phyloP scores from a whole-genome alignment of 1,140 invertebrate genomes.

The Cyrtorhinus lividipennis region DNA sequence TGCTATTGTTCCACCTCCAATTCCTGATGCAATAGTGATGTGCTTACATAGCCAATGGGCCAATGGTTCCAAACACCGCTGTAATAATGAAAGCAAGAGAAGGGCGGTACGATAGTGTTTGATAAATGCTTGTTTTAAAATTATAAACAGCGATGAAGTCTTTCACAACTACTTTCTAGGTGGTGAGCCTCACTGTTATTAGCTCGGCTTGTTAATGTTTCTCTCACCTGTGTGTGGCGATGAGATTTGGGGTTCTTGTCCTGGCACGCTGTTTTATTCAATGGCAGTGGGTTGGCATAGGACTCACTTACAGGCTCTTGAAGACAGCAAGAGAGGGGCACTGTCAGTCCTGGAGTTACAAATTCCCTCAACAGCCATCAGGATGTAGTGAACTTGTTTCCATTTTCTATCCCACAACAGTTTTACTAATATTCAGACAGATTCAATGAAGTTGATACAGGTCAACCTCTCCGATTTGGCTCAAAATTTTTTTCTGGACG shows the following conservation, averaged over 20 bases:
- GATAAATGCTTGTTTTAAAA: too few species aligned
- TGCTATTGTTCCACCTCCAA: slow-evolving; percentile 45
- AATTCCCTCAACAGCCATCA: slow-evolving; percentile 60
- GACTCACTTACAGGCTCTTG: slow-evolving; percentile 32
- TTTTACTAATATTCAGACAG: too few species aligned
- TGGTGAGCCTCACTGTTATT: too few species aligned
- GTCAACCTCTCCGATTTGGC: too few species aligned
- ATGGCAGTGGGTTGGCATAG: slow-evolving; percentile 54
- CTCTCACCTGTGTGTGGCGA: slow-evolving; percentile 39
- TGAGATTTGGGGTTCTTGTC: slow-evolving; percentile 41
- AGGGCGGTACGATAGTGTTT: too few species aligned
- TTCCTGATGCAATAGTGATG: slow-evolving; percentile 50
- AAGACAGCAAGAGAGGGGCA: slow-evolving; percentile 62
- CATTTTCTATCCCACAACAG: slow-evolving; percentile 67
- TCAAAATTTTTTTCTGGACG: too few species aligned
- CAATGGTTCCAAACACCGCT: slow-evolving; percentile 56
- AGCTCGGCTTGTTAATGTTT: too few species aligned
- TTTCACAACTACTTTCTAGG: too few species aligned
- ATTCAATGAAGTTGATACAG: too few species aligned
- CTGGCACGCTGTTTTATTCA: slow-evolving; percentile 55
- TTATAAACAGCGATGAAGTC: too few species aligned
- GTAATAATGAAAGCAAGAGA: too few species aligned
- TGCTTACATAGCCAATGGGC: slow-evolving; percentile 65
- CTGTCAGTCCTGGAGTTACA: slow-evolving; percentile 49
- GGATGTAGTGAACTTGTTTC: slow-evolving; percentile 66